Percentiles rank a stretch among this genome's conserved stretches.
Evolutionary conservation across 92 coral and sea anemone genomes (phyloP).

Genomic region (Isaurus tuberculatus): DNA sequence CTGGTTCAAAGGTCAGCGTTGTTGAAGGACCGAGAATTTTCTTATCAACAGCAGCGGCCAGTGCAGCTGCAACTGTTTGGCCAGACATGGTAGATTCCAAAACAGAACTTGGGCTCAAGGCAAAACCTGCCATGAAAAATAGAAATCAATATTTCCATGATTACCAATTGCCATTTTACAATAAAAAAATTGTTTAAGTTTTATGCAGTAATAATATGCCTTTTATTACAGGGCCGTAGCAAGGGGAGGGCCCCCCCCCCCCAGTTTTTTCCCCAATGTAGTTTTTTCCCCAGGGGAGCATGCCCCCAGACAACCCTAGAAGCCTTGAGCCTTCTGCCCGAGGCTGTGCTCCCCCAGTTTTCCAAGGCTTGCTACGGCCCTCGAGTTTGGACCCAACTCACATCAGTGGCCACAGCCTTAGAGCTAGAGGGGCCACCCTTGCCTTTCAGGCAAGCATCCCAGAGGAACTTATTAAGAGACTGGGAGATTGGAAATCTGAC

Average conservation of each 20-base stretch:
- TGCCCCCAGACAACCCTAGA: too few species aligned
- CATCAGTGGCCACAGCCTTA: slow-evolving; percentile 41
- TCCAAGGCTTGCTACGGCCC: too few species aligned
- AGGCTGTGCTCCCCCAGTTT: too few species aligned
- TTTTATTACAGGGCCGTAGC: too few species aligned
- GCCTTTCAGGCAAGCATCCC: slow-evolving; percentile 47
- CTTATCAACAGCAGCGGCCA: slow-evolving; percentile 65
- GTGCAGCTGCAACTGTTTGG: slow-evolving; percentile 70
- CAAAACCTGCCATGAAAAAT: not conserved
- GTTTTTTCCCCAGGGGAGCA: too few species aligned
- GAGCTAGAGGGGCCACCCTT: slow-evolving; percentile 44
- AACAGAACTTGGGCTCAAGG: not conserved
- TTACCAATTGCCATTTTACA: too few species aligned
- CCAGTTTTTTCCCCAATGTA: too few species aligned
- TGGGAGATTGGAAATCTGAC: slow-evolving; percentile 48
- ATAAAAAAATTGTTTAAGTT: too few species aligned
- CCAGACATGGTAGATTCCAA: slow-evolving; percentile 71
- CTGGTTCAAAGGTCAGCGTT: slow-evolving; percentile 60
- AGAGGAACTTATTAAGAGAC: slow-evolving; percentile 43
- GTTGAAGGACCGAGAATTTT: slow-evolving; percentile 73
- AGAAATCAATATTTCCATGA: too few species aligned
- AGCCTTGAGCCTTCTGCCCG: too few species aligned
- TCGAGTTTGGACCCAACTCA: slow-evolving; percentile 30
- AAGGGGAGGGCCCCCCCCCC: too few species aligned
- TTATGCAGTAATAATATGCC: too few species aligned